These are phyloP conservation scores for Drosophila willistoni DNA, from an alignment of 1,140 invertebrate genomes.

Conservation along the genomic window DNA sequence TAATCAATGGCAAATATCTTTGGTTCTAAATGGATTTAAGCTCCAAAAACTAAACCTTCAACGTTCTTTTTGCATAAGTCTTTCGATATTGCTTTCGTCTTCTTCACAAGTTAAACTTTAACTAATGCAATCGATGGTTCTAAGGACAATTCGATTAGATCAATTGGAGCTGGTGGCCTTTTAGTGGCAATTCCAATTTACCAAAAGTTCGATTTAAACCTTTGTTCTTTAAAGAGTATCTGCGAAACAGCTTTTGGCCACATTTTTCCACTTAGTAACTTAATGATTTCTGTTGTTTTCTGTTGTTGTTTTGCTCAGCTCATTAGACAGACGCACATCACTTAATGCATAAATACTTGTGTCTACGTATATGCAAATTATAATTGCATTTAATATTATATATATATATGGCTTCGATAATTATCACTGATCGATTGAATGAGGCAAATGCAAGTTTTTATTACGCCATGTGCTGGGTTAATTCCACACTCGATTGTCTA, in stretches of 20 bases:
- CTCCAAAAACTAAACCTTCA: no score
- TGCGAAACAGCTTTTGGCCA: background rate
- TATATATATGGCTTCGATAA: conserved; percentile 43
- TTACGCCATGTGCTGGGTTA: conserved; percentile 24
- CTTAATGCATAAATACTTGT: conserved; percentile 23
- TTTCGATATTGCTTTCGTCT: no score
- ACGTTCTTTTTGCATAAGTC: no score
- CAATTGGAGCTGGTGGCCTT: no score
- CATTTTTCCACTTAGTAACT: background rate
- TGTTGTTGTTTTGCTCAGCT: conserved; percentile 8
- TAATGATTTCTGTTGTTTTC: background rate
- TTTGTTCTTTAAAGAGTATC: background rate
- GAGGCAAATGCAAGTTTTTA: conserved; percentile 31
- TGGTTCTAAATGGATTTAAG: no score
- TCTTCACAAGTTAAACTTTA: no score
- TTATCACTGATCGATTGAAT: conserved; percentile 47
- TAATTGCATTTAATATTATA: conserved; percentile 37
- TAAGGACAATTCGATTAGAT: no score
- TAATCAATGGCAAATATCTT: no score
- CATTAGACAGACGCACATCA: conserved; percentile 32
- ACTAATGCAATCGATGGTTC: no score
- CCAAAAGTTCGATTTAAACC: no score
- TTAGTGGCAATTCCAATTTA: no score
- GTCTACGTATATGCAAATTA: conserved; percentile 60
- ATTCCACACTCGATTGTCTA: background rate